Percentiles rank a stretch among this genome's conserved stretches.
phyloP scores from a whole-genome alignment of 2,888 invertebrate species.

The Acronicta aceris region DNA sequence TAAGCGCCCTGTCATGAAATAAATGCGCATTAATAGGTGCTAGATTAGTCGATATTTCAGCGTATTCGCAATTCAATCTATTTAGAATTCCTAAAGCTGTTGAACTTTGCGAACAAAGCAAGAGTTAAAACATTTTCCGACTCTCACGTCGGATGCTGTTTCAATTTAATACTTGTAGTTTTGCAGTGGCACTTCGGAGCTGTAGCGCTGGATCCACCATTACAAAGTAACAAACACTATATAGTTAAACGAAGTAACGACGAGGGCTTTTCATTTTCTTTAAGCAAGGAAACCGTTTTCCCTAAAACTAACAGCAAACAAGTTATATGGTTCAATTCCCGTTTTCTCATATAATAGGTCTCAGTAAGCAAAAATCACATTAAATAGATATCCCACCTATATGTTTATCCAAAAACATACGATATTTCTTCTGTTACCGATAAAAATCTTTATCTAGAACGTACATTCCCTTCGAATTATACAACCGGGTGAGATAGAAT shows the following conservation, averaged over 20 bases:
- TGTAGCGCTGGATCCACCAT: constrained; percentile 8
- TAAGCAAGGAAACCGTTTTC: constrained; percentile 22
- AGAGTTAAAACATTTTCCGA: constrained; percentile 10
- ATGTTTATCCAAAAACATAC: constrained; percentile 21
- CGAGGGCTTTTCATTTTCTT: constrained; percentile 9
- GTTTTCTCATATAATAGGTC: constrained; percentile 7
- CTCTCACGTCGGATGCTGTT: constrained; percentile 19
- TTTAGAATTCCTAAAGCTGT: constrained; percentile 13
- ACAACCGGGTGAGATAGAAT: constrained; percentile 49
- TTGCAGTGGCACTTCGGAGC: constrained; percentile 17
- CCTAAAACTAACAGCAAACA: constrained; percentile 37
- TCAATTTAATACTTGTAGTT: constrained; percentile 21
- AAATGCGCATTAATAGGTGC: too few species aligned
- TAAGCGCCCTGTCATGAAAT: too few species aligned
- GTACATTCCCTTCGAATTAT: constrained; percentile 37
- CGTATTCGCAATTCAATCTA: constrained; percentile 3
- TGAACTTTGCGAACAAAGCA: constrained; percentile 16
- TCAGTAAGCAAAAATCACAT: constrained; percentile 7
- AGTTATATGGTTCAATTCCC: constrained; percentile 46
- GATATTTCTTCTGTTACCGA: constrained; percentile 29
- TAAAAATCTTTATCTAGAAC: constrained; percentile 22
- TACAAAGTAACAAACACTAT: constrained; percentile 27
- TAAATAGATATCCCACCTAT: constrained; percentile 12
- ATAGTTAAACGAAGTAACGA: constrained; percentile 25
- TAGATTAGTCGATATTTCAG: neutral